Percentiles rank a stretch among this genome's conserved stretches.
These are phyloP conservation scores for Albula goreensis DNA, from an alignment of 2,113 vertebrate genomes.

Conservation along the genomic window DNA sequence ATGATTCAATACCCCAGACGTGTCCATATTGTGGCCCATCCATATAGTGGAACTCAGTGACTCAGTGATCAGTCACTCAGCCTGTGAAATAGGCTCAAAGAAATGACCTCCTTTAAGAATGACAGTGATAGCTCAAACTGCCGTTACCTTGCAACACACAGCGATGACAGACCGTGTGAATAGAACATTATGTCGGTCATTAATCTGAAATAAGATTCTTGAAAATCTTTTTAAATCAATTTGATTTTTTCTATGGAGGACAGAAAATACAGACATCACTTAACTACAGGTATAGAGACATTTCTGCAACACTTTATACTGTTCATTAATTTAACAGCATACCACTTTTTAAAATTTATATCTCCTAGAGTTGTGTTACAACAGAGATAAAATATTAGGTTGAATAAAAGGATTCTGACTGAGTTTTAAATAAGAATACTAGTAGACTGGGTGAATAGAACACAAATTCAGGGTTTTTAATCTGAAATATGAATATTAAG, in stretches of 20 bases:
- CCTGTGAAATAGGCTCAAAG: too few species aligned
- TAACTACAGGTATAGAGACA: too few species aligned
- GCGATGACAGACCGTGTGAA: neutral
- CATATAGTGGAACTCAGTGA: neutral
- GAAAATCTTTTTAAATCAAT: neutral
- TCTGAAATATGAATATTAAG: neutral
- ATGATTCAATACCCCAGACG: too few species aligned
- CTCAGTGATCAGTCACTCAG: neutral
- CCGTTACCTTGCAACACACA: neutral
- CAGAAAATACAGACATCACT: neutral
- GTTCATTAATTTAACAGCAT: too few species aligned
- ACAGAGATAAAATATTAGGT: too few species aligned
- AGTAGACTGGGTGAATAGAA: neutral
- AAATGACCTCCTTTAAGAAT: neutral
- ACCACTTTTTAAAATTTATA: too few species aligned
- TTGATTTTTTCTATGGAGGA: neutral
- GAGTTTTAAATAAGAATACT: too few species aligned
- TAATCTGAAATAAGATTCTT: neutral
- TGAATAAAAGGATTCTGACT: too few species aligned
- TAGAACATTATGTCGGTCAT: neutral
- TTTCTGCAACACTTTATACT: too few species aligned
- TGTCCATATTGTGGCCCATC: neutral
- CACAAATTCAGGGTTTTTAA: neutral
- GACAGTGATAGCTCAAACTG: neutral
- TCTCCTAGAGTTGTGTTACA: too few species aligned